Base-by-base conservation (phyloP, 2,797 vertebrate species). In the Galagoides demidoff region DNA sequence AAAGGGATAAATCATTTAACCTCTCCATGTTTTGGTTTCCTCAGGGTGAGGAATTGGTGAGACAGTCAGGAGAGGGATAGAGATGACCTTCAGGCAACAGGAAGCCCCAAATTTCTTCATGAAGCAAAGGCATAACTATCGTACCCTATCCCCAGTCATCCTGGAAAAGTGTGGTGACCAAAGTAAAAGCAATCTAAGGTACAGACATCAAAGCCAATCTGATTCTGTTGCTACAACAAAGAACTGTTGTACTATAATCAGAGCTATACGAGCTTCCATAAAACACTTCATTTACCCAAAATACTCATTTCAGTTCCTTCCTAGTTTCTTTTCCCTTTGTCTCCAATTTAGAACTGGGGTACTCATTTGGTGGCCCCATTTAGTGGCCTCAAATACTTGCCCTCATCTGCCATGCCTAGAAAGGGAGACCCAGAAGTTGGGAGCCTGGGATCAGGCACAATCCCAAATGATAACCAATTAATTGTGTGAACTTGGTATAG, bases 181-280 rank as follows among this genome's bases (percentile, higher is more conserved):
- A 93, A 71, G 52, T 63, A 63, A 89, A 89, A 91, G 45, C 59
- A 68, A 77, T 22, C 76, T 25, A 31, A 81, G 45, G 7, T 31
- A 61, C 31, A 4, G 12, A 85, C 39, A 79, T 95, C 86, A 89
- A 95, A 92, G 81, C 76, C 61, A 64, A 95, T 27, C 25, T 31
- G 43, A n/a, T 52, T 82, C 71, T 97, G 95, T 95, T 93, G 92
- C 83, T 92, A 92, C 86, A 95, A 95, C 92, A 97, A 84, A 93
- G 49, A 68, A 49, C 59, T 19, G 39, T 94, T 95, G 43, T 43
- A 64, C 57, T 89, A 2, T 96, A 94, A 97, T 86, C 95, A 95
- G 85, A 89, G 20, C 11, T 66, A 81, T 9, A 49, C 22, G n/a
- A 17, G 49, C 37, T 70, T 86, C 89, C 66, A 86, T 83, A 81